Evolutionary conservation across 2,113 vertebrate genomes (phyloP).

Genomic region (Empidonax traillii): DNA sequence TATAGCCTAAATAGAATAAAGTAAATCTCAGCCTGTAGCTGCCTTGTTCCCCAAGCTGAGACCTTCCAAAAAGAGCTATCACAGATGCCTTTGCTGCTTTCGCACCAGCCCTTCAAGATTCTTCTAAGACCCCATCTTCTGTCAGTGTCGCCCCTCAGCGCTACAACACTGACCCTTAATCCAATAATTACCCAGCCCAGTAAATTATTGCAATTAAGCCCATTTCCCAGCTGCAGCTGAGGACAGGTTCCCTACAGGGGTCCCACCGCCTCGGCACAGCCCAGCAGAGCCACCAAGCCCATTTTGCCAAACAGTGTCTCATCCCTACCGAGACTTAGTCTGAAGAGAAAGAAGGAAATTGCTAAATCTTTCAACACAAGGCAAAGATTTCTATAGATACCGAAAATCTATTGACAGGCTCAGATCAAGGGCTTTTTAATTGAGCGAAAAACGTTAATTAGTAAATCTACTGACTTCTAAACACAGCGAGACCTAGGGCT

Average conservation of each 20-base stretch:
- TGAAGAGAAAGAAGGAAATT: neutral
- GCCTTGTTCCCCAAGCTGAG: neutral
- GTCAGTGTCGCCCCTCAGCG: neutral
- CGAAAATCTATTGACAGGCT: neutral
- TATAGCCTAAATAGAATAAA: neutral
- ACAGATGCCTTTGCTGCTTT: neutral
- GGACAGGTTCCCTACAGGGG: neutral
- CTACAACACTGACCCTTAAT: neutral
- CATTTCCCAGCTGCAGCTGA: neutral
- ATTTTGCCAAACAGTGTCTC: neutral
- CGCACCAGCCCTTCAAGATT: neutral
- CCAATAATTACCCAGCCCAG: neutral
- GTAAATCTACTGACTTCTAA: slow-evolving; percentile 55
- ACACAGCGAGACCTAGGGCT: slow-evolving; percentile 9
- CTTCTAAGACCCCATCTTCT: neutral
- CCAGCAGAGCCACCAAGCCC: neutral
- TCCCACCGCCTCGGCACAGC: neutral
- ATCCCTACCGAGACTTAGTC: neutral
- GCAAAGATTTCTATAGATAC: slow-evolving; percentile 39
- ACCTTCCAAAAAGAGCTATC: neutral
- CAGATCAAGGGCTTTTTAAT: slow-evolving; percentile 56
- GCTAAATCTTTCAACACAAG: neutral
- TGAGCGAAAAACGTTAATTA: slow-evolving; percentile 44
- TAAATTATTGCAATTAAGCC: slow-evolving; percentile 59
- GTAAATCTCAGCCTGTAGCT: neutral